These are phyloP conservation scores for Ceyx cyanopectus DNA, from an alignment of 2,113 vertebrate species.

Conservation along the genomic window DNA sequence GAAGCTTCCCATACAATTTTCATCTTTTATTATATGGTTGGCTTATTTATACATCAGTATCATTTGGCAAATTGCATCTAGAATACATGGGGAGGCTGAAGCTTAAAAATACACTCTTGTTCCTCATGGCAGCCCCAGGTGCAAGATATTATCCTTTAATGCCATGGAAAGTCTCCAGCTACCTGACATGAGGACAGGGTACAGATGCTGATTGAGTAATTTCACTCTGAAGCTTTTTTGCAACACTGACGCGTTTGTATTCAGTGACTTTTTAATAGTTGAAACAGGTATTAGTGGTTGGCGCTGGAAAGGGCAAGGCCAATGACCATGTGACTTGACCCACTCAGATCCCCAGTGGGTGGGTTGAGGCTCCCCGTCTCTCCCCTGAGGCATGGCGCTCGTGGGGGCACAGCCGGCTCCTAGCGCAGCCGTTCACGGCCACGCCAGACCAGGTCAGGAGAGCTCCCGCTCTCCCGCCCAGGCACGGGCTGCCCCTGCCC, in stretches of 20 bases:
- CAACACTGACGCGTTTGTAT: rapidly evolving
- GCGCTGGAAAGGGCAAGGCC: neutral
- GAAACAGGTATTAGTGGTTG: rapidly evolving
- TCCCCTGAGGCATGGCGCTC: neutral
- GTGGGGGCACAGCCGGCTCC: too few species aligned
- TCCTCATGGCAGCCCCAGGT: neutral
- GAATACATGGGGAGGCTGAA: neutral
- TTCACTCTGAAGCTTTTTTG: neutral
- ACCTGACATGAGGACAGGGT: neutral
- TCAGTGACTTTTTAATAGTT: neutral
- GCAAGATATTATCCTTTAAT: neutral
- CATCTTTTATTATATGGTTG: neutral
- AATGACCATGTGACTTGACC: rapidly evolving
- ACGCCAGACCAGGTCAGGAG: too few species aligned
- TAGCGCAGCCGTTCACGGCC: neutral
- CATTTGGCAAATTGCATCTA: conserved; percentile 12
- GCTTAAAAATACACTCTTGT: neutral
- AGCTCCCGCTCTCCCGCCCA: neutral
- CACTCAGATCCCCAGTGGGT: neutral
- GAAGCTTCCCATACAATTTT: neutral
- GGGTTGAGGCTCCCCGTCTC: too few species aligned
- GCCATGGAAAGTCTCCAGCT: neutral
- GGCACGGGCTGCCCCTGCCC: neutral
- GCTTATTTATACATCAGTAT: conserved; percentile 33
- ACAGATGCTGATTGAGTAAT: neutral